Evolutionary conservation across 1,140 invertebrate genomes (phyloP).

Genomic region (Eufriesea mexicana): DNA sequence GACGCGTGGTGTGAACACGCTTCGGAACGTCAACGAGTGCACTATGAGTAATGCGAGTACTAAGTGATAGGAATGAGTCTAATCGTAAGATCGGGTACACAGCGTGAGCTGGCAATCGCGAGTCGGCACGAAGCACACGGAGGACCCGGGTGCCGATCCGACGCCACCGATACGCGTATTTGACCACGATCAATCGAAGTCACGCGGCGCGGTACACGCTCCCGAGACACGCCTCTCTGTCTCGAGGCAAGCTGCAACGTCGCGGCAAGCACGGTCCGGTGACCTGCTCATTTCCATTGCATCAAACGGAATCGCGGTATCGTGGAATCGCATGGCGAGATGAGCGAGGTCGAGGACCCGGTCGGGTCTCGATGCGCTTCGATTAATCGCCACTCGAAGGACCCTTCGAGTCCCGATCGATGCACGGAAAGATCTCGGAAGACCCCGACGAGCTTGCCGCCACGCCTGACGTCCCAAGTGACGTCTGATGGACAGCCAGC

Average conservation of each 20-base stretch:
- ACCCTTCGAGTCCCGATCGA: neutral
- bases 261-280: constrained; percentile 7
- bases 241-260: constrained; percentile 22
- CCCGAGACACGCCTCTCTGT: constrained; percentile 31
- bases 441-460: neutral
- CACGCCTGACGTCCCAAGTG: neutral
- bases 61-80: constrained; percentile 37
- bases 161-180: neutral
- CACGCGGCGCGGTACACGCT: constrained; percentile 20
- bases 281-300: constrained; percentile 10
- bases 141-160: neutral
- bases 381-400: neutral
- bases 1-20: neutral
- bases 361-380: neutral
- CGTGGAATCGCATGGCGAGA: neutral
- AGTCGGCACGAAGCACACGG: neutral
- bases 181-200: constrained; percentile 25
- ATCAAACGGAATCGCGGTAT: neutral
- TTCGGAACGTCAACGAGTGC: constrained; percentile 27
- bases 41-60: constrained; percentile 37
- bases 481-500: neutral
- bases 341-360: neutral
- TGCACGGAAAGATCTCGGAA: neutral
- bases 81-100: neutral
- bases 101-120: neutral